Base-by-base conservation (phyloP, 1,140 invertebrate genomes). In the Philotrypesis tridentata region DNA sequence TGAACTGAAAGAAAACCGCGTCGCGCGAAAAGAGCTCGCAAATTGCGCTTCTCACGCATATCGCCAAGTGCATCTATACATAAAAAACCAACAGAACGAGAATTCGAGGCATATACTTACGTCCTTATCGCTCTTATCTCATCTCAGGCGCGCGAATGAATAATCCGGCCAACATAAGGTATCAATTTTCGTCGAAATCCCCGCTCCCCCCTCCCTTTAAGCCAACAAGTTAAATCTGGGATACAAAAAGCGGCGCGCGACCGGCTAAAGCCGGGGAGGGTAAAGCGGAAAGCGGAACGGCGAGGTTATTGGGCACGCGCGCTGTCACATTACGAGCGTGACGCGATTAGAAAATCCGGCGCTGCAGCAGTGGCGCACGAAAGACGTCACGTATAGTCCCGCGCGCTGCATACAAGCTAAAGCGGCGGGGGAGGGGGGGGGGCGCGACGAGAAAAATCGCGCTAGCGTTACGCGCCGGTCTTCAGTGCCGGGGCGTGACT, bases 401-500 rank as follows among this genome's bases (percentile, higher is more conserved):
- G 14, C 21, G 68, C 63, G 33, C 29, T 27, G 48, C 33, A 43
- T 67, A 78, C 65, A 55, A 23, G 31, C n/a, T 6, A 31, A 11
- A 61, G n/a, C 33, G 0, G 29, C n/a, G n/a, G n/a, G n/a, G n/a
- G n/a, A n/a, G n/a, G n/a, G n/a, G n/a, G n/a, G n/a, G n/a, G n/a
- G n/a, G n/a, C n/a, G 21, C 27, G 71, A 72, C 7, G 2, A n/a
- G 70, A 80, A 81, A 81, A 81, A 81, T 75, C 61, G 60, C 40
- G 40, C 43, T 9, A n/a, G 43, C 61, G 70, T 60, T 9, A n/a
- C 12, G 21, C 71, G 27, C 33, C 55, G 27, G 27, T 79, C 68
- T 79, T 71, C 48, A 71, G 27, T 4, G 21, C n/a, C 14, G n/a
- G 72, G 12, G 72, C 79, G 79, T 75, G 72, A 81, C 79, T 81